Percentiles rank a stretch among this genome's conserved stretches.
These are phyloP conservation scores for Drosophila pectinifera DNA, from an alignment of 1,140 invertebrate genomes.

Conservation along the genomic window DNA sequence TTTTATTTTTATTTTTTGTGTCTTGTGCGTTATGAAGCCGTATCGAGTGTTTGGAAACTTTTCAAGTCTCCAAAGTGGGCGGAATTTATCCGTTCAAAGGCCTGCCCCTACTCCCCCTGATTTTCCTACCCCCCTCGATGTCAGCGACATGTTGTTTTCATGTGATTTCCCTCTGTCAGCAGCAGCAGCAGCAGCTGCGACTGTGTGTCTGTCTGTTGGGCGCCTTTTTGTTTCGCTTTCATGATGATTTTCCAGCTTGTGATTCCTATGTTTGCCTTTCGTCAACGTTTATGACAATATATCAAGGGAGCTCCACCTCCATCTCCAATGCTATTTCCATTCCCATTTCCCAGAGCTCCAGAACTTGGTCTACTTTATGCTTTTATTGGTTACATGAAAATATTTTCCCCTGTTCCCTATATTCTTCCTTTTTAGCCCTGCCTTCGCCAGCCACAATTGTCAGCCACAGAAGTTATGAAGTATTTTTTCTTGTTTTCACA, in stretches of 20 bases:
- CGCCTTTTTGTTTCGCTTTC: constrained; percentile 51
- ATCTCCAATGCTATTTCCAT: constrained; percentile 8
- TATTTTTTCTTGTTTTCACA: constrained; percentile 53
- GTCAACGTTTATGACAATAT: constrained; percentile 80
- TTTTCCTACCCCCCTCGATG: constrained; percentile 25
- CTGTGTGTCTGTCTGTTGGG: constrained; percentile 24
- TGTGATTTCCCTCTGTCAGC: constrained; percentile 69
- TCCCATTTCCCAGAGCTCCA: neutral
- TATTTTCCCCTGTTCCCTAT: constrained; percentile 55
- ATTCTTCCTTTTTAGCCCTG: constrained; percentile 28
- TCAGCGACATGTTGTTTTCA: constrained; percentile 81
- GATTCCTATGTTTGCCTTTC: constrained; percentile 79
- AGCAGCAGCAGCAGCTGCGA: constrained; percentile 52
- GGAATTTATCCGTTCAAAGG: constrained; percentile 4
- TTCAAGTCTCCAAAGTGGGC: constrained; percentile 58
- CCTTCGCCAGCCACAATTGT: constrained; percentile 66
- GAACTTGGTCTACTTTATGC: constrained; percentile 63
- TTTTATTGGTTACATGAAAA: constrained; percentile 79
- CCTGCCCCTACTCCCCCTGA: neutral
- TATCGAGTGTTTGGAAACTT: constrained; percentile 56
- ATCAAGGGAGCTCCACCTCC: constrained; percentile 51
- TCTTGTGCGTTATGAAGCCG: constrained; percentile 12
- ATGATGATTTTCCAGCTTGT: constrained; percentile 71
- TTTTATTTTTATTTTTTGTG: constrained; percentile 1
- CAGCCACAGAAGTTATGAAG: constrained; percentile 77